Evolutionary conservation across 2,888 invertebrate species (phyloP), one percentile per base, ranked within the genome.

Genomic region (Capitulum mitella): DNA sequence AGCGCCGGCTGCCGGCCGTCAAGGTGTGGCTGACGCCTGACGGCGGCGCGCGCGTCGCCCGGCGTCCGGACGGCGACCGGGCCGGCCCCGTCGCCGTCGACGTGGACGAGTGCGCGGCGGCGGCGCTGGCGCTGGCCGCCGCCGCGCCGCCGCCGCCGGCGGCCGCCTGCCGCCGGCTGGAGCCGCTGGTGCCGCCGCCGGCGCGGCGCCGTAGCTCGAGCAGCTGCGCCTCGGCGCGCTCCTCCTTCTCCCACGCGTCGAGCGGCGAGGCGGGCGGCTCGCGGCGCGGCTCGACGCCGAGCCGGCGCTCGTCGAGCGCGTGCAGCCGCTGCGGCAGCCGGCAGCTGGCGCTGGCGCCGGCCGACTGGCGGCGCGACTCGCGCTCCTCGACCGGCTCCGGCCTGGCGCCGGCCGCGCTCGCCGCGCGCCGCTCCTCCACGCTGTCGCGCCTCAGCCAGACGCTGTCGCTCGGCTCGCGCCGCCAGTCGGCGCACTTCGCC

Each of bases 151-250:
- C n/a, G 26, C n/a, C 54, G 54, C 54, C 22, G 26, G 26, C 26
- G 26, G 3, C 70, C 5, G 22, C 70, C 70, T 32, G 64, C 34
- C 3, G 19, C 22, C 37, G 70, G 6, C 70, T 70, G 16, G 70
- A 70, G 34, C 37, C 70, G 34, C 37, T 37, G 0, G 70, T 22
- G 34, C 1, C 37, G 37, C 34, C 37, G 34, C 1, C 37, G 37
- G 19, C 37, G 5, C 70, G 70, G 26, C 70, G 70, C 70, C 22
- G 8, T 1, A 70, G 70, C 70, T 70, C 70, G 37, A 29, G 37
- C 70, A 70, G 70, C 70, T 70, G 70, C 70, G 70, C 37, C 19
- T 70, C 70, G 19, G 37, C 29, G 19, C 61, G n/a, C 54, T 43
- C 48, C 3, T 51, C 48, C 43, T 5, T 43, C 43, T 43, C 43